A percentile compares a stretch with the other conserved stretches of the same genome.
These are phyloP conservation scores for Troides aeacus DNA, from an alignment of 2,888 invertebrate species.

Conservation along the genomic window DNA sequence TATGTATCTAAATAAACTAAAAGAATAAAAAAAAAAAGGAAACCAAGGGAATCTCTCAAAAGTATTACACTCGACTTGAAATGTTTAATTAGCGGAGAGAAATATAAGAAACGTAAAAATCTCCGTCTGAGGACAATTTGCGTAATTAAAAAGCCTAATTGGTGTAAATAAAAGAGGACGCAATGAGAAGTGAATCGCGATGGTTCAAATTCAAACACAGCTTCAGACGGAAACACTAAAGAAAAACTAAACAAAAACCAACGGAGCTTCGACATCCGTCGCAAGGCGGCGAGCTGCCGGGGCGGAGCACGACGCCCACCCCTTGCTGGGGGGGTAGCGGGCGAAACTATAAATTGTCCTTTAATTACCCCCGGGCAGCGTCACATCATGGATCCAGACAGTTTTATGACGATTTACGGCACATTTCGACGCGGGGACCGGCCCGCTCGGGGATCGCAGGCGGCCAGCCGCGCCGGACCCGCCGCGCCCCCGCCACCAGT, in stretches of 20 bases:
- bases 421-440: constrained; percentile 71
- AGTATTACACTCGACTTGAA: not conserved
- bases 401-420: constrained; percentile 84
- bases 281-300: constrained; percentile 45
- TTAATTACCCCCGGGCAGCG: constrained; percentile 82
- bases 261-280: constrained; percentile 53
- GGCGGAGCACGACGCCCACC: constrained; percentile 35
- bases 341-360: constrained; percentile 80
- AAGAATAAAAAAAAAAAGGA: too few relatives aligned
- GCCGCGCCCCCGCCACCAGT: constrained; percentile 34
- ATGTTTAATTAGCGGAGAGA: constrained; percentile 17
- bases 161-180: constrained; percentile 25
- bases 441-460: constrained; percentile 65
- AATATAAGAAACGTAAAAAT: constrained; percentile 10
- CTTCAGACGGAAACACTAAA: constrained; percentile 39
- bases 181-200: constrained; percentile 17
- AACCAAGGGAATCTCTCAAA: too few relatives aligned
- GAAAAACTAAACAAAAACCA: constrained; percentile 49
- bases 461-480: constrained; percentile 49
- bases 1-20: too few relatives aligned
- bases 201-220: constrained; percentile 30
- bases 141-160: constrained; percentile 26
- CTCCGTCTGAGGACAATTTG: constrained; percentile 8
- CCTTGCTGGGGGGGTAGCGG: constrained; percentile 53
- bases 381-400: constrained; percentile 87